Evolutionary conservation across 1,140 invertebrate species (phyloP), one percentile per base, ranked within the genome.

Genomic region (Brachionus angularis): DNA sequence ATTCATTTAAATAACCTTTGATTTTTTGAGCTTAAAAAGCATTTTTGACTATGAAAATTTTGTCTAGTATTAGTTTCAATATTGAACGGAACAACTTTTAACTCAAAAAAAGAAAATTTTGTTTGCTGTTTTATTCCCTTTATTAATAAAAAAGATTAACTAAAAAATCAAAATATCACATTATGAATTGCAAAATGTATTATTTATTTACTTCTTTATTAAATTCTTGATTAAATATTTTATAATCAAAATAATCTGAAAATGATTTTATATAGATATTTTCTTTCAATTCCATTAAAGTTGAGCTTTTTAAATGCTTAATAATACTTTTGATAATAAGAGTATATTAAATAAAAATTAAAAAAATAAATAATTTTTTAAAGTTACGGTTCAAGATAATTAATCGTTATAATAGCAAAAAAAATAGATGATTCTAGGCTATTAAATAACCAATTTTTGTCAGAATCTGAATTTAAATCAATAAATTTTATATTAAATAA

Each of bases 31-130:
- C 86, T 83, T 21, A 86, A 85, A 78, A 92, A 93, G 44, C 87
- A 86, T n/a, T 82, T 75, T 52, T 86, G 81, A 12, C 85, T 85
- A 1, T 88, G 86, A 78, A 93, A 94, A 76, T 91, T 91, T 21
- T 88, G 86, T 27, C 85, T 83, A 72, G 90, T 91, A 75, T 93
- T 91, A 0, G 89, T 91, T 44, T 93, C 90, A 23, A 83, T 81
- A 80, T 86, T 85, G 76, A 88, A 88, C 71, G 83, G 62, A 1
- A 67, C 31, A 3, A 67, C 42, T 67, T 67, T 67, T 34, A 67
- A 36, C 33, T 67, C 62, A 14, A 58, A 58, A 58, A 58, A 58
- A 25, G 36, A 21, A 3, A 67, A 47, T 46, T 67, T 67, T 3
- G 42, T 34, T 34, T 67, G 46, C 47, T 67, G 42, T 31, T 67